Evolutionary conservation across 2,888 invertebrate species (phyloP), one percentile per base, ranked within the genome.

Genomic region (Melitaea athalia): DNA sequence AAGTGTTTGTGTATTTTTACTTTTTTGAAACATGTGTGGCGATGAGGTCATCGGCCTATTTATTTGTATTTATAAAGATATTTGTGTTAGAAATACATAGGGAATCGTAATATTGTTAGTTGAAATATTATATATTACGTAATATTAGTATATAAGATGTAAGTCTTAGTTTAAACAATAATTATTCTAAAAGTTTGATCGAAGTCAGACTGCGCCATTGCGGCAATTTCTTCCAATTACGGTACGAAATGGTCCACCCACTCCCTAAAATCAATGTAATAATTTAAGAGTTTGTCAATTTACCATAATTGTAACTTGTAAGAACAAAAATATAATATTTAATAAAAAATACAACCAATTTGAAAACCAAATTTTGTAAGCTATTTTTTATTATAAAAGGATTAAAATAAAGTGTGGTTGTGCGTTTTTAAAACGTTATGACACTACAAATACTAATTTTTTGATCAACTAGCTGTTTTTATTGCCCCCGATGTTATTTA

Each of bases 21-120:
- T 11, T 67, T 69, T 64, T 3, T 7, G 7, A 11, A 68, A 67
- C 73, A 67, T 72, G 70, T 74, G 74, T 67, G 53, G 60, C 45
- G 59, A 69, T 75, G 75, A 72, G 71, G 71, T 74, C 74, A 74
- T 71, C 69, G 62, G n/a, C 53, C 62, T 63, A 64, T 5, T 24
- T 50, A 64, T 38, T 62, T 57, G 69, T 69, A 53, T 65, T 55
- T 68, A 61, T 42, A 38, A 3, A 31, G 42, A 50, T 42, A 57
- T 64, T 45, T 2, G n/a, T 31, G 57, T 7, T 62, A 63, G 57
- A 59, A 57, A 59, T 68, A 14, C 8, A 33, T 14, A 11, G 3
- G 24, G 24, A 14, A 14, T 45, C 8, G 0, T 45, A 11, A 11
- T 45, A 14, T 45, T 11, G 11, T 45, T 17, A 52, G 4, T 49